phyloP scores from a whole-genome alignment of 1,140 invertebrate genomes.

The Nebria ingens region DNA sequence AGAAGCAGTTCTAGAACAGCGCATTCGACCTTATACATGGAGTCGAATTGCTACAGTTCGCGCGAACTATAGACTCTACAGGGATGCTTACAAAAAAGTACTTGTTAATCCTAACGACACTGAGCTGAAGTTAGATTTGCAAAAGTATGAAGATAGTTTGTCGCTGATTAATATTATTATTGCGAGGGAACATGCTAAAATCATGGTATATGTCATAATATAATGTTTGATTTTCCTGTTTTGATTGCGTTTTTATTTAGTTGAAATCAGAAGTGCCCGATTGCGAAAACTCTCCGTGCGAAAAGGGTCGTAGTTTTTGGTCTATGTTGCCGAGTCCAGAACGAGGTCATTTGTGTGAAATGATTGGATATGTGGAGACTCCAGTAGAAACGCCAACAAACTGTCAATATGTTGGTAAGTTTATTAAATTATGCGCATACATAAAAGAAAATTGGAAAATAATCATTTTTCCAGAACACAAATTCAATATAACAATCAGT shows the following conservation, averaged over 20 bases:
- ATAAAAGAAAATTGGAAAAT: slow-evolving; percentile 28
- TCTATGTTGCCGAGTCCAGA: slow-evolving; percentile 56
- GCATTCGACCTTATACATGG: slow-evolving; percentile 65
- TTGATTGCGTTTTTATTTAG: background rate
- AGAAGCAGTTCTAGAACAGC: slow-evolving; percentile 58
- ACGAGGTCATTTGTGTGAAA: slow-evolving; percentile 49
- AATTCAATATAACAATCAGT: slow-evolving; percentile 67
- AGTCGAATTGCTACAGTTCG: slow-evolving; percentile 56
- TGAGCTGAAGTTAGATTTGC: slow-evolving; percentile 59
- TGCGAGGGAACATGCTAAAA: slow-evolving; percentile 68
- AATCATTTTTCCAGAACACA: slow-evolving; percentile 52
- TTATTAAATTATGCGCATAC: slow-evolving; percentile 10
- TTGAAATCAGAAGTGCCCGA: background rate
- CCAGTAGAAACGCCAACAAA: slow-evolving; percentile 15
- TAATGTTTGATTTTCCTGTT: background rate
- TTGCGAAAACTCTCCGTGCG: slow-evolving; percentile 19
- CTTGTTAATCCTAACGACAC: slow-evolving; percentile 60
- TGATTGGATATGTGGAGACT: slow-evolving; percentile 39
- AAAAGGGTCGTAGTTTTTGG: slow-evolving; percentile 46
- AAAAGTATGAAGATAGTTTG: slow-evolving; percentile 63
- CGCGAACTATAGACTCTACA: slow-evolving; percentile 59
- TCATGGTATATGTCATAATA: slow-evolving; percentile 40
- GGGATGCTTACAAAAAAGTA: slow-evolving; percentile 60
- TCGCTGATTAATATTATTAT: slow-evolving; percentile 66
- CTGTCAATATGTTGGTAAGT: slow-evolving; percentile 13